Conservation (phyloP, 2,113 vertebrate genomes). For the Arothron firmamentum region DNA sequence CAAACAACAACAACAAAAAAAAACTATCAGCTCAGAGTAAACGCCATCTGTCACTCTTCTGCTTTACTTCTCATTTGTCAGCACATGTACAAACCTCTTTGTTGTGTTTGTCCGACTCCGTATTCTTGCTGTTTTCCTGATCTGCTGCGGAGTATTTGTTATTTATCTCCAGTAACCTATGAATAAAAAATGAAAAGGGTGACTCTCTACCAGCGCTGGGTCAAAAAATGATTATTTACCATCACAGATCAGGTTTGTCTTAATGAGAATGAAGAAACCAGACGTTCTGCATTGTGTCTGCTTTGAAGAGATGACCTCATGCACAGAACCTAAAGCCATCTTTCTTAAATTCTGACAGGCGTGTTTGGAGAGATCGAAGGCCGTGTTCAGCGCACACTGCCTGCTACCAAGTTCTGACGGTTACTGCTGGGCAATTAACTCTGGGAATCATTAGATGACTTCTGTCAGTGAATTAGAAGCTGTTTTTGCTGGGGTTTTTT, state of each 20-base stretch:
- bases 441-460: constrained; percentile 20
- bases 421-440: constrained; percentile 5
- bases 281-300: background rate
- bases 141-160: constrained; percentile 23
- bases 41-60: background rate
- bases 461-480: constrained; percentile 10
- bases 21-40: background rate
- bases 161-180: constrained; percentile 62
- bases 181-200: background rate
- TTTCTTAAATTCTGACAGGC: background rate
- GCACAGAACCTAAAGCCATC: background rate
- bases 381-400: background rate
- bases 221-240: background rate
- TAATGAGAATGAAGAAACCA: background rate
- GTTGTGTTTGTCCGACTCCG: constrained; percentile 44
- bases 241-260: background rate
- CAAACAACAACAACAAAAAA: too few relatives aligned
- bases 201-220: background rate
- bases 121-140: constrained; percentile 50
- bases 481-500: constrained; percentile 17
- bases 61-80: too few relatives aligned
- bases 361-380: constrained; percentile 13
- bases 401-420: constrained; percentile 27
- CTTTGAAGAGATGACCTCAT: background rate
- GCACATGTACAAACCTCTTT: constrained; percentile 58